Conservation (phyloP, 92 coral and sea anemone species). For the Desmophyllum pertusum region DNA sequence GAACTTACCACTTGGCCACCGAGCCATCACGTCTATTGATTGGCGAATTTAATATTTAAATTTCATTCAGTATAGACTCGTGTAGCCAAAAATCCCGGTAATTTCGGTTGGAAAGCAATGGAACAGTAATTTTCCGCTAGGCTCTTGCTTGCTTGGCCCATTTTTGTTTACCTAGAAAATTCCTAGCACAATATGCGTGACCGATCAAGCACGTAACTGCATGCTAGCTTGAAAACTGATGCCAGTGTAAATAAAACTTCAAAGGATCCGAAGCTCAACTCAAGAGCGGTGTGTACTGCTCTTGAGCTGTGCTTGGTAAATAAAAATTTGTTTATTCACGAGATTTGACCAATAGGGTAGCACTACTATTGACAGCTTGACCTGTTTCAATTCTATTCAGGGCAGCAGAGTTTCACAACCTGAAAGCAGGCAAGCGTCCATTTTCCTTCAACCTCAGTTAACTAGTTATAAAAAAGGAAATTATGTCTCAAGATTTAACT, state of each 20-base stretch:
- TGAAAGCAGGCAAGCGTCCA: background rate
- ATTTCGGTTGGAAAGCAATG: too few relatives aligned
- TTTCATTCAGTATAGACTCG: too few relatives aligned
- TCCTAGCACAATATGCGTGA: too few relatives aligned
- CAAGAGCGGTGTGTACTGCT: conserved; percentile 23
- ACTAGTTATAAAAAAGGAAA: too few relatives aligned
- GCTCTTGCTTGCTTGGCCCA: conserved; percentile 21
- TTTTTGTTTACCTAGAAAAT: conserved; percentile 37
- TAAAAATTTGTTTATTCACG: conserved; percentile 11
- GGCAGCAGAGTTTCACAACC: background rate
- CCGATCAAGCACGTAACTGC: too few relatives aligned
- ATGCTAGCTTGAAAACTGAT: too few relatives aligned
- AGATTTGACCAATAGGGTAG: conserved; percentile 17
- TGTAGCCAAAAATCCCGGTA: too few relatives aligned
- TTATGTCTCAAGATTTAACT: background rate
- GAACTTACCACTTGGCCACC: too few relatives aligned
- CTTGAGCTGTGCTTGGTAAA: conserved; percentile 9
- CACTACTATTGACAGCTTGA: background rate
- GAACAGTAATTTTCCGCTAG: too few relatives aligned
- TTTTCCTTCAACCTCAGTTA: background rate
- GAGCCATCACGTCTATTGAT: too few relatives aligned
- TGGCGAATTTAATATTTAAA: too few relatives aligned
- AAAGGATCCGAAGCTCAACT: conserved; percentile 7
- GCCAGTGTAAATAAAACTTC: conserved; percentile 4
- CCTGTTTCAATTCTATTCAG: conserved; percentile 6